Evolutionary conservation across 2,797 vertebrate genomes (phyloP), one percentile per base, ranked within the genome.

Genomic region (Hydrophis major): DNA sequence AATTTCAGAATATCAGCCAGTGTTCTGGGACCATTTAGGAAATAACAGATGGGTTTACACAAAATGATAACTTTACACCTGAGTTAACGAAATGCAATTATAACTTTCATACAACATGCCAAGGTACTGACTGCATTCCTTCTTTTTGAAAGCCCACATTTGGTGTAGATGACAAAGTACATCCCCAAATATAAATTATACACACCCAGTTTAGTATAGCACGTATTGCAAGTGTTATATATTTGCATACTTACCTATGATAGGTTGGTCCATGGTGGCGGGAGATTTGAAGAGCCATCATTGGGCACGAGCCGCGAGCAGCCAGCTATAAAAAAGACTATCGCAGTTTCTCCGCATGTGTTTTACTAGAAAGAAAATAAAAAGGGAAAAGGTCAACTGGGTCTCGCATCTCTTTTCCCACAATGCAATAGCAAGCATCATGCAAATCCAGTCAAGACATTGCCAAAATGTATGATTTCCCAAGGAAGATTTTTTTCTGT

Each of bases 51-150:
- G 74, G 20, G 20, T 83, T 83, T 83, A 47, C 37, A 83, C 74
- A 83, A 95, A 96, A 13, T 60, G 1, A 32, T 89, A 96, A 93
- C 95, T 95, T 92, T 32, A 20, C 92, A 83, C 74, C 74, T 83
- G 74, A 83, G 74, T 83, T 83, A 47, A 83, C 74, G 1, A 83
- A 83, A 83, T 42, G 37, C 37, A 83, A 47, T 83, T 83, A 83
- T 47, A 83, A 47, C 74, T 25, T 83, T 83, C 74, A 83, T 8
- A 83, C 37, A 47, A 83, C 37, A 83, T 83, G 20, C 74, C 20
- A 83, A 83, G 74, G 74, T 22, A 42, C 18, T 42, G 16, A 78
- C 74, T 78, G 20, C 74, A 78, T 78, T 78, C 32, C 37, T 22
- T 74, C 66, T 74, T 74, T 37, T 37, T 37, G 6, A 14, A 74